Base-by-base conservation (phyloP, 2,113 vertebrate species). In the Prinia subflava region DNA sequence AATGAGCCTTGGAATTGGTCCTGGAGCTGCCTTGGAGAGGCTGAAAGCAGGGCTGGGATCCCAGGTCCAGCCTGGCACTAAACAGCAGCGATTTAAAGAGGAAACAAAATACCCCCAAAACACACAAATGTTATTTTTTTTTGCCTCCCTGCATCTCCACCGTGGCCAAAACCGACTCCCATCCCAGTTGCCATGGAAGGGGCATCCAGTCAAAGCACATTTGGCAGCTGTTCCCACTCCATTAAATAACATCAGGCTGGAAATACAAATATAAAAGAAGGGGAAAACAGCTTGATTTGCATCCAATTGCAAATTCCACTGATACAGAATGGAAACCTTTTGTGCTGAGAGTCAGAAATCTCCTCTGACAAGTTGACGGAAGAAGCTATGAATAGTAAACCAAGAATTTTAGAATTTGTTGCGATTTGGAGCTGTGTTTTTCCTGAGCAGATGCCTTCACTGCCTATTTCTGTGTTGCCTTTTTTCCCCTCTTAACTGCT, bases 131-230 rank as follows among this genome's bases (percentile, higher is more conserved):
- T 30, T 5, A 1, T 57, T 65, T 69, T 14, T 49, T 69, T 14
- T 49, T 37, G 35, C 37, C 37, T 83, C 21, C 18, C 35, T 60
- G 15, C 47, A 5, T 19, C 46, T n/a, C 82, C 63, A 4, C 64
- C 7, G 0, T 1, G 55, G 24, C 52, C 21, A 30, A 88, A 53
- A 6, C 3, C 31, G 3, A 11, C 59, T 4, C 44, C 15, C 14
- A 5, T 31, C 15, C 11, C 59, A 7, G 24, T 70, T 62, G 63
- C 65, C 30, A 10, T 2, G 59, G 85, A 83, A 52, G 71, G 73
- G 47, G 33, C 59, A 2, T 41, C 56, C 50, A 57, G 39, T 28
- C 64, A 16, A 25, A 65, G 73, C 78, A 11, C 49, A 1, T 18
- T 69, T 64, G 60, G 49, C 37, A 17, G 55, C 75, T 31, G 47